Evolutionary conservation across 2,113 vertebrate species (phyloP).

Genomic region (Tinamus guttatus): DNA sequence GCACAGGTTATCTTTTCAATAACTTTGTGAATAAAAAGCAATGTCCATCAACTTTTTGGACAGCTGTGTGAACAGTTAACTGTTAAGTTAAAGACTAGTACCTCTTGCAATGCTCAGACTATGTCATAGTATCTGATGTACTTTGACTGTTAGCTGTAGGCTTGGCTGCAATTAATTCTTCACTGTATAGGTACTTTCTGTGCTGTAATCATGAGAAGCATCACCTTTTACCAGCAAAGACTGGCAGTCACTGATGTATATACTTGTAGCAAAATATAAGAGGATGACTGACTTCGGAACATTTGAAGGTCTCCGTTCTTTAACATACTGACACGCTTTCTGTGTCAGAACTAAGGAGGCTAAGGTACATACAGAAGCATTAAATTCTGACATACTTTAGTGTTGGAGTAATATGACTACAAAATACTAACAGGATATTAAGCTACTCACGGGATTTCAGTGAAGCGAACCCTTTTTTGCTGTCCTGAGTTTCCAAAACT

Average conservation of each 20-base stretch:
- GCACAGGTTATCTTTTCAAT: not conserved
- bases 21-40: not conserved
- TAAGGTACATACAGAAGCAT: not conserved
- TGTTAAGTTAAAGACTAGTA: not conserved
- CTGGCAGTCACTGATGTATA: not conserved
- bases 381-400: not conserved
- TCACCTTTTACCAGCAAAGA: not conserved
- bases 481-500: not conserved
- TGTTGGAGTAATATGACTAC: not conserved
- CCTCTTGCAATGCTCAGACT: not conserved
- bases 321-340: not conserved
- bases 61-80: not conserved
- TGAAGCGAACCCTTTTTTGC: rapidly evolving
- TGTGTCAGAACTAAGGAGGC: not conserved
- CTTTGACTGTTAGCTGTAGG: not conserved
- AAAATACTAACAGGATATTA: not conserved
- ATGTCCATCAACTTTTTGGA: not conserved
- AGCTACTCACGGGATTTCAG: not conserved
- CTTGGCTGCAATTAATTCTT: not conserved
- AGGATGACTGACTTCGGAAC: not conserved
- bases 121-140: not conserved
- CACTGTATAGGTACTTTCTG: not conserved
- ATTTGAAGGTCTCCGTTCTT: not conserved
- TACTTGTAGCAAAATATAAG: not conserved
- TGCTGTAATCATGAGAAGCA: not conserved